A percentile compares a stretch with the other conserved stretches of the same genome.
Conservation (phyloP, 2,113 vertebrate genomes). For the Myanophis thanlyinensis region DNA sequence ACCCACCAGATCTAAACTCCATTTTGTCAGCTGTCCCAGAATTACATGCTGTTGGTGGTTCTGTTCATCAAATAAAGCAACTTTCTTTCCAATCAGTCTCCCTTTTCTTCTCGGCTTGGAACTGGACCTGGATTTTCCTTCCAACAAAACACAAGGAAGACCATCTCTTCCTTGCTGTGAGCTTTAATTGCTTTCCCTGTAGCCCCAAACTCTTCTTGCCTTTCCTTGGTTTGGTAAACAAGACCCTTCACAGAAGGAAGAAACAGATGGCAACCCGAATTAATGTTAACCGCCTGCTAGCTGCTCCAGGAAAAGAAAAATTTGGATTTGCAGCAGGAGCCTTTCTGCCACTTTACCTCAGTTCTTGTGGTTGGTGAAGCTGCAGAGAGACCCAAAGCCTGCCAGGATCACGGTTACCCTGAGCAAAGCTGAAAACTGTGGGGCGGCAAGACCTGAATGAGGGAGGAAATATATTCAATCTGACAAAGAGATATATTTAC, state of each 20-base stretch:
- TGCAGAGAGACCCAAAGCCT: constrained; percentile 52
- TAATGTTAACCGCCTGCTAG: constrained; percentile 45
- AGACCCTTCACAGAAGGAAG: constrained; percentile 51
- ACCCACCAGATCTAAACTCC: too few species aligned
- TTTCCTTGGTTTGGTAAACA: constrained; percentile 50
- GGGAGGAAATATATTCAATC: constrained; percentile 35
- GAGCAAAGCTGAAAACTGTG: constrained; percentile 28
- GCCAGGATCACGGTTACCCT: constrained; percentile 46
- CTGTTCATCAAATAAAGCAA: too few species aligned
- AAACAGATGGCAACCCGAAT: constrained; percentile 50
- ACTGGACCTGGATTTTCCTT: too few species aligned
- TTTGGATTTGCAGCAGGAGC: constrained; percentile 60
- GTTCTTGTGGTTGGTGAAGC: constrained; percentile 56
- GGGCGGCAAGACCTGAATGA: not conserved
- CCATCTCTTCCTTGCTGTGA: not conserved
- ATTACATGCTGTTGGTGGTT: too few species aligned
- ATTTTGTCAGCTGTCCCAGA: too few species aligned
- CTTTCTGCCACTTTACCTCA: constrained; percentile 62
- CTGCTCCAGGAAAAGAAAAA: constrained; percentile 57
- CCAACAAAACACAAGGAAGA: not conserved
- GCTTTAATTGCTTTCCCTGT: constrained; percentile 57
- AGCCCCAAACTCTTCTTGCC: constrained; percentile 53
- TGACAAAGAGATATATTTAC: not conserved
- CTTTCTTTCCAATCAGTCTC: too few species aligned
- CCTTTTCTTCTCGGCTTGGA: too few species aligned